Evolutionary conservation across 2,113 vertebrate genomes (phyloP).

Genomic region (Pionites leucogaster): DNA sequence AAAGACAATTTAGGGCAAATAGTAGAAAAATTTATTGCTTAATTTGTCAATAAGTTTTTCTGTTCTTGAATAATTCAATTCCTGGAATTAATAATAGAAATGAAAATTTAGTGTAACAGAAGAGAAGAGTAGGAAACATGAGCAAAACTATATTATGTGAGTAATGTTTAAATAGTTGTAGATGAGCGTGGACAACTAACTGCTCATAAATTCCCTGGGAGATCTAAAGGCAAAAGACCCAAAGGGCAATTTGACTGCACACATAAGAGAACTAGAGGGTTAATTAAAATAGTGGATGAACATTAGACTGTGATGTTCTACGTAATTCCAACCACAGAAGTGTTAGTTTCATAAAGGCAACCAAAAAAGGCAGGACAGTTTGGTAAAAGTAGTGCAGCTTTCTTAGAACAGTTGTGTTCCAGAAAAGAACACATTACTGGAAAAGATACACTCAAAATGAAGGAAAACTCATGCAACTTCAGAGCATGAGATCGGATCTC

Average conservation of each 20-base stretch:
- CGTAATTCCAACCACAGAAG: not conserved
- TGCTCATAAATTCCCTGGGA: fast-evolving
- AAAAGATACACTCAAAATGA: not conserved
- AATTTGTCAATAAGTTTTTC: not conserved
- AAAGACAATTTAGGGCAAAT: not conserved
- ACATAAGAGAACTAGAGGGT: not conserved
- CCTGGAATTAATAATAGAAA: not conserved
- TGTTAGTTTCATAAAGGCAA: not conserved
- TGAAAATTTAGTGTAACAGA: not conserved
- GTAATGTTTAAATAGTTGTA: not conserved
- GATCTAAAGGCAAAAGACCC: not conserved
- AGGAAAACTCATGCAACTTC: not conserved
- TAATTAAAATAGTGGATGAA: not conserved
- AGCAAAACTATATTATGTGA: not conserved
- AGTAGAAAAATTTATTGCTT: not conserved
- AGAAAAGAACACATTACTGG: not conserved
- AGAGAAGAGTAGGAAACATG: not conserved
- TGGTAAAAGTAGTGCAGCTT: not conserved
- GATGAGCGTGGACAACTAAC: not conserved
- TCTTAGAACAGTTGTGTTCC: not conserved
- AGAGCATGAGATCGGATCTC: not conserved
- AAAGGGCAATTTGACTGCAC: not conserved
- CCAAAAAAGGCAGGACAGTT: fast-evolving
- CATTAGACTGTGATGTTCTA: not conserved
- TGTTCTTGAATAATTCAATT: not conserved